A percentile compares a stretch with the other conserved stretches of the same genome.
Evolutionary conservation across 2,888 invertebrate species (phyloP).

Genomic region (Heliconius hortense): DNA sequence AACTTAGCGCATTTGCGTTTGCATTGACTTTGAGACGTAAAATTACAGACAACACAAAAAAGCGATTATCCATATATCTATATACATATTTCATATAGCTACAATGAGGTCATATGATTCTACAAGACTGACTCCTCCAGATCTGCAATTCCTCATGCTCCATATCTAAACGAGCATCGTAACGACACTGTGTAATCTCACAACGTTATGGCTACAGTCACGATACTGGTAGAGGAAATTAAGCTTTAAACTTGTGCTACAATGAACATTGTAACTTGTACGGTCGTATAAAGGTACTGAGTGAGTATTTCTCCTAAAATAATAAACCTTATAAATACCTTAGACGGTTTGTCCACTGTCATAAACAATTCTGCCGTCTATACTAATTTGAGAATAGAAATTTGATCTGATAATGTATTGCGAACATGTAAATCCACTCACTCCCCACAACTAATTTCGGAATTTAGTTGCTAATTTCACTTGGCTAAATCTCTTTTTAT

Average conservation of each 20-base stretch:
- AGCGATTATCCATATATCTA: background rate
- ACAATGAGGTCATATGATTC: conserved; percentile 35
- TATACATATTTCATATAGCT: background rate
- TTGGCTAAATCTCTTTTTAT: background rate
- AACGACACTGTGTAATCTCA: conserved; percentile 78
- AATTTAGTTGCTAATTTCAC: background rate
- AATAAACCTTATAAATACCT: conserved; percentile 43
- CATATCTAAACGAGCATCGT: conserved; percentile 80
- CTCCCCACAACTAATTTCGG: background rate
- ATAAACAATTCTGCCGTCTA: conserved; percentile 3
- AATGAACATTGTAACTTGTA: conserved; percentile 45
- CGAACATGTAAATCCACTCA: conserved; percentile 39
- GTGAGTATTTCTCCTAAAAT: conserved; percentile 52
- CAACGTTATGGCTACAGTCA: conserved; percentile 57
- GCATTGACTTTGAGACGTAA: too few relatives aligned
- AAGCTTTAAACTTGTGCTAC: conserved; percentile 47
- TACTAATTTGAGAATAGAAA: conserved; percentile 27
- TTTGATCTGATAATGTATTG: conserved; percentile 3
- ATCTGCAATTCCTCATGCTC: conserved; percentile 76
- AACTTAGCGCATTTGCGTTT: too few relatives aligned
- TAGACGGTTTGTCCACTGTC: conserved; percentile 21
- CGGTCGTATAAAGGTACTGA: conserved; percentile 44
- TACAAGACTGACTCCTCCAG: conserved; percentile 63
- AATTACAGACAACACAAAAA: background rate
- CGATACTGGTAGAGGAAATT: conserved; percentile 48